Conservation (phyloP, 2,888 invertebrate species). For the Rhopalosiphum nymphaeae region DNA sequence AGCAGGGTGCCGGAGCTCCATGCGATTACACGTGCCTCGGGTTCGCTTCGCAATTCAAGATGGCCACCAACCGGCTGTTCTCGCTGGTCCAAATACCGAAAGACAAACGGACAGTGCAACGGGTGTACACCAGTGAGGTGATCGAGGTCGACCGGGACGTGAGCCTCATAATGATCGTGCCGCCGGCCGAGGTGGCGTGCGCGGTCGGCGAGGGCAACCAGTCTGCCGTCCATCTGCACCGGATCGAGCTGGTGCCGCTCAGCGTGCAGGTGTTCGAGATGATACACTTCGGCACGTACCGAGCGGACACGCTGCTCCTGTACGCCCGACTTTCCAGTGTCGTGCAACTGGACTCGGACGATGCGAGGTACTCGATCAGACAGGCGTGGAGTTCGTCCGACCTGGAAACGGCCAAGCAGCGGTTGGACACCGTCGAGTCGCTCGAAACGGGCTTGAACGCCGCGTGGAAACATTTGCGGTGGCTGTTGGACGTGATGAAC, state of each 20-base stretch:
- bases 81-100: constrained; percentile 52
- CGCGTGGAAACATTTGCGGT: constrained; percentile 94
- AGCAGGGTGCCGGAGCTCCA: constrained; percentile 69
- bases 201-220: constrained; percentile 83
- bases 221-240: constrained; percentile 85
- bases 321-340: constrained; percentile 95
- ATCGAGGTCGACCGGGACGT: constrained; percentile 92
- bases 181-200: constrained; percentile 92
- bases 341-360: constrained; percentile 89
- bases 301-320: constrained; percentile 87
- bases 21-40: constrained; percentile 25
- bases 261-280: constrained; percentile 95
- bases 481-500: constrained; percentile 96
- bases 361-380: constrained; percentile 92
- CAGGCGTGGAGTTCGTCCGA: constrained; percentile 92
- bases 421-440: constrained; percentile 84
- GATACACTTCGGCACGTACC: constrained; percentile 96
- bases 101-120: constrained; percentile 66
- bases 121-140: constrained; percentile 93
- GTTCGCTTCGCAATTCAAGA: constrained; percentile 54
- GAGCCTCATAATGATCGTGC: constrained; percentile 91
- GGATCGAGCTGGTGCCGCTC: constrained; percentile 87
- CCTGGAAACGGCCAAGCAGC: constrained; percentile 86
- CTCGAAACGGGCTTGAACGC: constrained; percentile 87
- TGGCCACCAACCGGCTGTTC: constrained; percentile 51